Evolutionary conservation across 2,113 vertebrate species (phyloP), one percentile per base, ranked within the genome.

Genomic region (Emydura subglobosa): DNA sequence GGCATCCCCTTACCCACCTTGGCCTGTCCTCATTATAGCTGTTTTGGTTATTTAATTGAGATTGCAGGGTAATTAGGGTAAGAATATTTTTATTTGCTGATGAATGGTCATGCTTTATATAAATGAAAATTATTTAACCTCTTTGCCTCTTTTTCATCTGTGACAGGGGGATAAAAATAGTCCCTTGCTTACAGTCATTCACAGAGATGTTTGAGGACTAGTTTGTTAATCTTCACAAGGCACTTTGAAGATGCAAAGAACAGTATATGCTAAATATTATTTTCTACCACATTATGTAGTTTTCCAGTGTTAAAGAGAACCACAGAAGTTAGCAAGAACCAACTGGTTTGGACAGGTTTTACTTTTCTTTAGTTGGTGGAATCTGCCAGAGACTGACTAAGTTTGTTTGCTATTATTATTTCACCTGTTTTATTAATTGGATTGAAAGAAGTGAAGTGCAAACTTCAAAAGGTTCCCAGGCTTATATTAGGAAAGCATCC

Each of bases 361-460:
- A 92, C 54, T 96, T 61, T 74, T 47, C 50, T 88, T 91, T 95
- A 95, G 88, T 97, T 95, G 93, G 83, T 95, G 94, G 95, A 87
- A 84, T 93, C 74, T 97, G 86, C 96, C 82, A 95, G 96, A 96
- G 97, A 96, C 95, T 96, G 96, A 97, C 97, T 97, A 97, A 96
- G 94, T 97, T 95, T 94, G 88, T 61, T 88, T 94, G 85, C 95
- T 97, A 79, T 97, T 96, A 97, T 87, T 94, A 92, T 96, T 96
- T 96, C 86, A 96, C 94, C 90, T 93, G 55, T 88, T 83, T 91
- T 74, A 91, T 93, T 97, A 97, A 97, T 7, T 93, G 95, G 87
- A 85, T 92, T 91, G 87, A 87, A 94, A 96, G 80, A 44, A 93
- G 84, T 10, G 74, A 96, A 85, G 65, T 86, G 87, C 82, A 88